Conservation (phyloP, 2,113 vertebrate genomes). For the Menura novaehollandiae region DNA sequence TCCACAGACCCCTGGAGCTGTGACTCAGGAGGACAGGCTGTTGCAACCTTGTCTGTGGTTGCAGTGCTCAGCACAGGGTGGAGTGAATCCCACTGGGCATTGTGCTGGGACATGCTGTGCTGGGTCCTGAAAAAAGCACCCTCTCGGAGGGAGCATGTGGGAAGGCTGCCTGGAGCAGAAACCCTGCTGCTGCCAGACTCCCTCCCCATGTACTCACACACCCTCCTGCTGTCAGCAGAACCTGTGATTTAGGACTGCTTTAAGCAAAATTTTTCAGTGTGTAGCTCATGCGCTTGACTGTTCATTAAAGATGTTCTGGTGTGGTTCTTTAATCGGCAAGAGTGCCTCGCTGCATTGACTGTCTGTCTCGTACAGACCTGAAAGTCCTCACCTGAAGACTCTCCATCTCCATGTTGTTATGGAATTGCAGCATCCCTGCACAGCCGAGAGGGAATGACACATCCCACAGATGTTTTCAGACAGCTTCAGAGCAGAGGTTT, state of each 20-base stretch:
- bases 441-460: background rate
- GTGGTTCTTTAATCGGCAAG: background rate
- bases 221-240: background rate
- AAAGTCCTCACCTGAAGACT: background rate
- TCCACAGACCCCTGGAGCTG: background rate
- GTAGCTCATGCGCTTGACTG: background rate
- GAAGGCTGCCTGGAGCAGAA: background rate
- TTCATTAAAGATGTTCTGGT: background rate
- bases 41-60: background rate
- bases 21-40: background rate
- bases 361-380: background rate
- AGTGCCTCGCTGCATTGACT: background rate
- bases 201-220: background rate
- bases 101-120: accelerated
- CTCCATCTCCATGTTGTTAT: background rate
- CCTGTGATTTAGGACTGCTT: background rate
- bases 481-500: background rate
- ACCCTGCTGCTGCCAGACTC: background rate
- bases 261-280: background rate
- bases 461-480: background rate
- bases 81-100: background rate
- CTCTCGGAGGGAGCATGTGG: background rate
- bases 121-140: background rate
- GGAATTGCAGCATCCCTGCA: background rate
- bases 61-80: background rate